Base-by-base conservation (phyloP, 2,113 vertebrate genomes). In the Dinomys branickii region DNA sequence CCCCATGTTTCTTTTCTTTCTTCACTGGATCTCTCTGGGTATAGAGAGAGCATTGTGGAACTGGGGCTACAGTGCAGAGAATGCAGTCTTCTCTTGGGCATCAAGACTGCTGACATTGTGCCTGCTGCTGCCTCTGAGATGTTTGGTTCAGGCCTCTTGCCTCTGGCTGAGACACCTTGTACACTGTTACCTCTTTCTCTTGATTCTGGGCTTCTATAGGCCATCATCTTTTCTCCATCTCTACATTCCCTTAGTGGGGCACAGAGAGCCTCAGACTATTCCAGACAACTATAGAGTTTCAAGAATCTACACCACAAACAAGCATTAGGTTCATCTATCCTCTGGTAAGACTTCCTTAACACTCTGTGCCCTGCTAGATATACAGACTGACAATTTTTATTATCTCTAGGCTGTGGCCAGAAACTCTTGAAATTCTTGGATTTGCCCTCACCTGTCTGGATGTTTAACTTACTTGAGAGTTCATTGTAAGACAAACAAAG, bases 21-120 rank as follows among this genome's bases (percentile, higher is more conserved):
- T 12, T 54, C 12, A 7, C 59, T 61, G 28, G 13, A 59, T 35
- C 9, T 65, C 80, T 82, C 35, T 41, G 75, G 16, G 5, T 1
- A 0, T 67, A 5, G 19, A 28, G 41, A 83, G n/a, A 22, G 26
- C 28, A 67, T 0, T 58, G 41, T 50, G 22, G 41, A 75, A 47
- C 7, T 54, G 17, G 19, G 26, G 4, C 3, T 12, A 1, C 12
- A 10, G 1, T 3, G 10, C 0, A 0, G 33, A n/a, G 33, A 7
- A 4, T 0, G 2, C 14, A 22, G 17, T 0, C 50, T 28, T 54
- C 7, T 59, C 24, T 80, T 0, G 8, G 54, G 16, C 24, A 10
- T 2, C 1, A 35, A 85, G 41, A 58, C 4, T 19, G 24, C 17
- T 28, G 35, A 19, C 5, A 4, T 17, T 63, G 4, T 30, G 1